Conservation (phyloP, 1,140 invertebrate species). For the Agrilus planipennis region DNA sequence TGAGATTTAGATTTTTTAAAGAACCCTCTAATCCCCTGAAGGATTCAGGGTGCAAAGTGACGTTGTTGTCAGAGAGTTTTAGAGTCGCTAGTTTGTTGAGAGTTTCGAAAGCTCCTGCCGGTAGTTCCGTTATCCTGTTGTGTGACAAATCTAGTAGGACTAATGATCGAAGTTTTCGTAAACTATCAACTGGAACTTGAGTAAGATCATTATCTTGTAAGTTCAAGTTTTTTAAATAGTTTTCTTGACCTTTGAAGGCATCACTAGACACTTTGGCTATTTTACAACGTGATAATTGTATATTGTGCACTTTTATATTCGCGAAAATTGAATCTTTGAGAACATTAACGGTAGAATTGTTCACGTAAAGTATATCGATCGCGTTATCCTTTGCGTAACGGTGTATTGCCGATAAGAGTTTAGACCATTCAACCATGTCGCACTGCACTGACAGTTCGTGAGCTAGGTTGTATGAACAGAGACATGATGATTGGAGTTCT, state of each 20-base stretch:
- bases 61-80: conserved; percentile 78
- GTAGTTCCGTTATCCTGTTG: conserved; percentile 61
- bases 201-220: conserved; percentile 73
- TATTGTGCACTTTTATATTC: conserved; percentile 65
- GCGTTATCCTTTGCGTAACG: conserved; percentile 50
- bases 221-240: conserved; percentile 67
- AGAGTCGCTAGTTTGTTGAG: conserved; percentile 62
- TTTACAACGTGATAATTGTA: conserved; percentile 75
- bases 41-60: conserved; percentile 53
- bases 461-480: conserved; percentile 75
- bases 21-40: conserved; percentile 67
- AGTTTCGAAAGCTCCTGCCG: conserved; percentile 59
- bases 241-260: conserved; percentile 72
- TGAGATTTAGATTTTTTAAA: conserved; percentile 82
- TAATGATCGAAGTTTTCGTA: conserved; percentile 55
- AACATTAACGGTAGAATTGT: conserved; percentile 66
- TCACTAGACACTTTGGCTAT: conserved; percentile 57
- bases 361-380: conserved; percentile 77
- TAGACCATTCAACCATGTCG: conserved; percentile 70
- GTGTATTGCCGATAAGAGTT: conserved; percentile 58
- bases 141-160: conserved; percentile 76
- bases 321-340: conserved; percentile 57
- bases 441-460: conserved; percentile 79
- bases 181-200: conserved; percentile 60
- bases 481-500: conserved; percentile 72